phyloP scores from a whole-genome alignment of 1,140 invertebrate species.

The Dysdera silvatica region DNA sequence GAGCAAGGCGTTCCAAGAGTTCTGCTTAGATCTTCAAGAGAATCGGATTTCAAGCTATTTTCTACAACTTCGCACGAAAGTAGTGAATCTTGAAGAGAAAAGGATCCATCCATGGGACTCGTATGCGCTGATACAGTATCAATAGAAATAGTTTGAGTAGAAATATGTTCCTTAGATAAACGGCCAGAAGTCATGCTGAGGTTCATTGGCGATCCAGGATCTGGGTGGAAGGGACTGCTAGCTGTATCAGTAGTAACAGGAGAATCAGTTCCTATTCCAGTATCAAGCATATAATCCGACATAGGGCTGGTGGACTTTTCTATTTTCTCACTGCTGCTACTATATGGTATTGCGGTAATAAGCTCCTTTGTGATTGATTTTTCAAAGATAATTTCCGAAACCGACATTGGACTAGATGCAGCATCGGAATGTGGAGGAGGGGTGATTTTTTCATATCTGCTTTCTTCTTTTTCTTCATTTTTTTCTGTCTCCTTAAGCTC shows the following conservation, averaged over 20 bases:
- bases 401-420: not conserved
- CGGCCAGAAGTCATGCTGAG: not conserved
- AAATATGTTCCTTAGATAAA: conserved; percentile 13
- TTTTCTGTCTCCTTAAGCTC: not conserved
- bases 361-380: no score
- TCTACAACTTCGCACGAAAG: conserved; percentile 13
- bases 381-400: no score
- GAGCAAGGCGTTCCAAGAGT: conserved; percentile 24
- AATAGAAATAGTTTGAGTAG: conserved; percentile 21
- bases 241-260: conserved; percentile 50
- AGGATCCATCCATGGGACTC: conserved; percentile 22
- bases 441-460: not conserved
- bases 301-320: conserved; percentile 47
- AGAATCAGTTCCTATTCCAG: conserved; percentile 43
- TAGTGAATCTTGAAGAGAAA: conserved; percentile 27
- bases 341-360: no score
- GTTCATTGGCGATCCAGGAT: conserved; percentile 16
- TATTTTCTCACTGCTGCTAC: no score
- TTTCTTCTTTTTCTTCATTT: not conserved
- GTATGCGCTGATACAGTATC: conserved; percentile 22
- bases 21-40: conserved; percentile 17
- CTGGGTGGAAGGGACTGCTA: conserved; percentile 29
- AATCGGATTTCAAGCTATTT: conserved; percentile 22
- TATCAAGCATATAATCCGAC: conserved; percentile 41
- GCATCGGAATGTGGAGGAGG: not conserved